Conservation (phyloP, 2,888 invertebrate species). For the Calameuta idolon region DNA sequence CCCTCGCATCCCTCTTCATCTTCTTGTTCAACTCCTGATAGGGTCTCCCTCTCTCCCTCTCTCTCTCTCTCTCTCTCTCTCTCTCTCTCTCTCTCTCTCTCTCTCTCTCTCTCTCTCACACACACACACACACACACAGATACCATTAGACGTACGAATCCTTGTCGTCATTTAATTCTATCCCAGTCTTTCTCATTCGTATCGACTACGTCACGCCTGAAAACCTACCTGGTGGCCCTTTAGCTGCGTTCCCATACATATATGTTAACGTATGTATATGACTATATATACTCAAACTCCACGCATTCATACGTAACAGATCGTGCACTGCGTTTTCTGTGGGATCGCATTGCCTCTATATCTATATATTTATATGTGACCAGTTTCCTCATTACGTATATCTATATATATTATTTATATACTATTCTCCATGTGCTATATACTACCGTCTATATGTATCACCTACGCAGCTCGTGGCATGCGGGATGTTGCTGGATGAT, state of each 20-base stretch:
- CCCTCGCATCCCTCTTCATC: conserved; percentile 32
- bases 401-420: background rate
- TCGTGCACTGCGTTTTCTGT: background rate
- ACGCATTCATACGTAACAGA: background rate
- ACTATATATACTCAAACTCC: background rate
- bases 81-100: background rate
- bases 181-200: conserved; percentile 27
- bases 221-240: conserved; percentile 42
- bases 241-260: background rate
- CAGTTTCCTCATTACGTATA: background rate
- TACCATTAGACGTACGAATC: conserved; percentile 1
- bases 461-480: conserved; percentile 52
- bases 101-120: no score
- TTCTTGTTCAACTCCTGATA: conserved; percentile 20
- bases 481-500: conserved; percentile 49
- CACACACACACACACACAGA: background rate
- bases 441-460: conserved; percentile 34
- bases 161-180: conserved; percentile 19
- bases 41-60: conserved; percentile 2
- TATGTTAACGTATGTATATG: background rate
- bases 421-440: background rate
- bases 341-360: background rate
- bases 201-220: conserved; percentile 24
- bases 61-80: no score
- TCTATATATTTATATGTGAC: background rate